phyloP scores from a whole-genome alignment of 2,888 invertebrate genomes.

The Pandemis cinnamomeana region DNA sequence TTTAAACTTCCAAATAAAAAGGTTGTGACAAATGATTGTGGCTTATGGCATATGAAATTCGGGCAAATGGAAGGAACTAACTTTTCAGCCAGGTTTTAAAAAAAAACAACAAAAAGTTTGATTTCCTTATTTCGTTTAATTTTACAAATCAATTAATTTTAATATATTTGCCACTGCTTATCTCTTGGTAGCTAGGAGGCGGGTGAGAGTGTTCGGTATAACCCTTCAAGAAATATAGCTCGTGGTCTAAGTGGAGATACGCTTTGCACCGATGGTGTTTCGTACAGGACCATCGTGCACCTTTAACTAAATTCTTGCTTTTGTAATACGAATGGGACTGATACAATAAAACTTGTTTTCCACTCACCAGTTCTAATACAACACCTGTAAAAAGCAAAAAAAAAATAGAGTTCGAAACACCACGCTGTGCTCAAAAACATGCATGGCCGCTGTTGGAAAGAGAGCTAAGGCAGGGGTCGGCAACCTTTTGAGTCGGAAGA shows the following conservation, averaged over 20 bases:
- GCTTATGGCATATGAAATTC: too few species aligned
- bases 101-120: too few species aligned
- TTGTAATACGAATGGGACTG: background rate
- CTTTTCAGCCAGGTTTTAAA: too few species aligned
- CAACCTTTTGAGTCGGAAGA: too few species aligned
- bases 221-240: background rate
- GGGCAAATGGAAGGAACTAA: too few species aligned
- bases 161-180: background rate
- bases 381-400: background rate
- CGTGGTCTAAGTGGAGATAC: slow-evolving; percentile 12
- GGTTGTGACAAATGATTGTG: too few species aligned
- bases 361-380: background rate
- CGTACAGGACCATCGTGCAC: slow-evolving; percentile 15
- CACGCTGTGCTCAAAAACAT: too few species aligned
- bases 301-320: slow-evolving; percentile 8
- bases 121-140: too few species aligned
- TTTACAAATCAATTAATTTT: background rate
- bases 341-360: background rate
- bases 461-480: too few species aligned
- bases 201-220: slow-evolving; percentile 15
- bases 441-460: too few species aligned
- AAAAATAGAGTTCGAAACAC: too few species aligned
- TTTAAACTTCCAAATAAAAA: too few species aligned
- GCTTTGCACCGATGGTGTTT: slow-evolving; percentile 16
- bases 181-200: background rate